phyloP scores from a whole-genome alignment of 2,888 invertebrate genomes.

The Parthenolecanium corni region DNA sequence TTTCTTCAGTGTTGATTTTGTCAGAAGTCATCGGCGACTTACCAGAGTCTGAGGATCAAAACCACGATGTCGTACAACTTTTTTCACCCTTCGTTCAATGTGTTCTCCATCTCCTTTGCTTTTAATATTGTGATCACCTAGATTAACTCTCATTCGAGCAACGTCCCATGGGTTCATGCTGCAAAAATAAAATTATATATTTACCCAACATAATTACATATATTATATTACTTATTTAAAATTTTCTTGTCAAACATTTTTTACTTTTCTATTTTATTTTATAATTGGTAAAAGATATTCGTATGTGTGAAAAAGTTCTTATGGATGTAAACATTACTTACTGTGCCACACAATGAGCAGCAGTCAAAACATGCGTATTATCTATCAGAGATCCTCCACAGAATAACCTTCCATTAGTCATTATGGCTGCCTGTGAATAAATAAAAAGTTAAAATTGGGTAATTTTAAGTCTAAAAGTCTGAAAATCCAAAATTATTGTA shows the following conservation, averaged over 20 bases:
- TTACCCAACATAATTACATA: neutral
- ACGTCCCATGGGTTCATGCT: constrained; percentile 87
- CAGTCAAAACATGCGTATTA: constrained; percentile 62
- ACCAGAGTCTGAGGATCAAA: constrained; percentile 74
- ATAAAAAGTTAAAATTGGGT: neutral
- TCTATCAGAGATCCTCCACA: constrained; percentile 80
- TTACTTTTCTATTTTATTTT: too few relatives aligned
- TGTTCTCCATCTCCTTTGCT: constrained; percentile 62
- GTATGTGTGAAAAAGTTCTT: too few relatives aligned
- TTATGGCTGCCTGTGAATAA: constrained; percentile 51
- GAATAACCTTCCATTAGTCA: constrained; percentile 72
- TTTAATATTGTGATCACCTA: constrained; percentile 75
- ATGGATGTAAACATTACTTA: too few relatives aligned
- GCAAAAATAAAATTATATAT: constrained; percentile 31
- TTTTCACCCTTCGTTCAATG: constrained; percentile 63
- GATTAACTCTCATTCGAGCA: constrained; percentile 62
- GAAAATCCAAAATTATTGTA: too few relatives aligned
- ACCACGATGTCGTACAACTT: constrained; percentile 72
- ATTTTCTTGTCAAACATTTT: too few relatives aligned
- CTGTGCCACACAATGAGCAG: constrained; percentile 83
- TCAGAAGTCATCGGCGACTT: constrained; percentile 34
- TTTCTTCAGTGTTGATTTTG: too few relatives aligned
- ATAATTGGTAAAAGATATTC: too few relatives aligned
- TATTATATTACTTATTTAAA: neutral
- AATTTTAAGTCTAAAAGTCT: too few relatives aligned